These are phyloP conservation scores for Oasisia sp. DNA, from an alignment of 2,888 invertebrate genomes.

Conservation along the genomic window DNA sequence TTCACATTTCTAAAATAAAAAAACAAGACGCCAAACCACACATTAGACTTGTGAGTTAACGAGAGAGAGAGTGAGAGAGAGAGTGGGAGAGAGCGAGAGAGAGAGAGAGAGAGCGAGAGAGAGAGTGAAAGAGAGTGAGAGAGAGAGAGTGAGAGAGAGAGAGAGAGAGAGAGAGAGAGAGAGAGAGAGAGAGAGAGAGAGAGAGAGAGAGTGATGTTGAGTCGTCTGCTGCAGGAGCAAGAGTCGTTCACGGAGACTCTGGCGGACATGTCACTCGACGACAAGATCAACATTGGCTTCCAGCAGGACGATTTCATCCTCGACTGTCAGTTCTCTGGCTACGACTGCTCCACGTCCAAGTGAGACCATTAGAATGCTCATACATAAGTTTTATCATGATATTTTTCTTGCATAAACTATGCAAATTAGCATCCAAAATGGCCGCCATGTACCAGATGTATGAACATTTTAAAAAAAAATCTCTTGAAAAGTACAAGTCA, in stretches of 20 bases:
- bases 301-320: slow-evolving; percentile 36
- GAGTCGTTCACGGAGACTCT: slow-evolving; percentile 29
- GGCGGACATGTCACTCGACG: slow-evolving; percentile 29
- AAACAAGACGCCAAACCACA: neutral
- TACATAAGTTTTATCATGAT: neutral
- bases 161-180: too few relatives aligned
- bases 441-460: neutral
- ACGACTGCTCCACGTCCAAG: slow-evolving; percentile 29
- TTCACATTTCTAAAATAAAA: neutral
- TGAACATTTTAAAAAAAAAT: neutral
- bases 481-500: neutral
- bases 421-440: neutral
- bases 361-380: neutral
- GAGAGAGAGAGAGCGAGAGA: too few relatives aligned
- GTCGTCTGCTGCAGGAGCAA: neutral
- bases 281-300: slow-evolving; percentile 32
- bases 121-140: too few relatives aligned
- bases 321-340: slow-evolving; percentile 40
- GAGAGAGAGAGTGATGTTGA: neutral
- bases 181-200: too few relatives aligned
- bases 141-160: too few relatives aligned
- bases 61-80: too few relatives aligned
- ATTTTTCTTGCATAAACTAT: neutral
- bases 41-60: too few relatives aligned
- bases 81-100: too few relatives aligned